Evolutionary conservation across 2,797 vertebrate species (phyloP).

Genomic region (Onychomys arenicola): DNA sequence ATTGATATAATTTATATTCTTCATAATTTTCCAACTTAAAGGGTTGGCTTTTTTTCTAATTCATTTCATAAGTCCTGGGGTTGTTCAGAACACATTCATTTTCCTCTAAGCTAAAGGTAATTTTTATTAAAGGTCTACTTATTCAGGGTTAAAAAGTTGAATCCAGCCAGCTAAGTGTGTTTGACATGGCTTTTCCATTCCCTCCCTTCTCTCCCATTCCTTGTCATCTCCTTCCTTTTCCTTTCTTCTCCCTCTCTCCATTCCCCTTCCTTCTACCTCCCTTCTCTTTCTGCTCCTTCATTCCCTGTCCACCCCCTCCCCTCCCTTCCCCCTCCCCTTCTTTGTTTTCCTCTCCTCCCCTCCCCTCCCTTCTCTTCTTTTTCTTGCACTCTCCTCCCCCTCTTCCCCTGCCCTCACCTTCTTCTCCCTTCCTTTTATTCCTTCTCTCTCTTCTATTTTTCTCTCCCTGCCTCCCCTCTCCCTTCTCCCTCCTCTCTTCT

Average conservation of each 20-base stretch:
- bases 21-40: constrained; percentile 65
- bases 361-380: accelerated
- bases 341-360: neutral
- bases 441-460: neutral
- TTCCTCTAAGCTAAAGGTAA: constrained; percentile 61
- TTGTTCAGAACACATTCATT: constrained; percentile 23
- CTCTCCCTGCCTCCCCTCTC: accelerated
- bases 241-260: neutral
- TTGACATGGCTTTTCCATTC: neutral
- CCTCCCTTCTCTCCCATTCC: neutral
- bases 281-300: neutral
- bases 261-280: neutral
- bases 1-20: constrained; percentile 62
- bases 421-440: neutral
- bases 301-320: neutral
- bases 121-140: constrained; percentile 49
- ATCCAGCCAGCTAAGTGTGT: constrained; percentile 36
- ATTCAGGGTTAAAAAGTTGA: constrained; percentile 44
- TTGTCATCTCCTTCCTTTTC: neutral
- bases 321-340: no score
- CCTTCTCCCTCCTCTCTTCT: neutral
- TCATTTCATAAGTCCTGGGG: neutral
- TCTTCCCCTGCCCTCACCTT: accelerated
- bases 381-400: no score
- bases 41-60: constrained; percentile 38